Evolutionary conservation across 2,888 invertebrate genomes (phyloP).

Genomic region (Coelopa pilipes): DNA sequence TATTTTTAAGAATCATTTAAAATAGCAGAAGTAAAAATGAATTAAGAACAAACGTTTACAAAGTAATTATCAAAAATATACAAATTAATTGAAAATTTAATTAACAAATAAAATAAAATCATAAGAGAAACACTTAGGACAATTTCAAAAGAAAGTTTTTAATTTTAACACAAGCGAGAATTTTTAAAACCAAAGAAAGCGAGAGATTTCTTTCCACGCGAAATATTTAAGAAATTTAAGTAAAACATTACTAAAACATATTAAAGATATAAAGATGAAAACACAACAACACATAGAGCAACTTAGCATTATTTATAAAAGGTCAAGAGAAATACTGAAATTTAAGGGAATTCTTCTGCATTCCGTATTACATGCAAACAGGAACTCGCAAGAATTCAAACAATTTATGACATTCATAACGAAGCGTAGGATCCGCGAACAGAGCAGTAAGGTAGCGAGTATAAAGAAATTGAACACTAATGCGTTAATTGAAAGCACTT

Average conservation of each 20-base stretch:
- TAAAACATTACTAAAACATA: constrained; percentile 32
- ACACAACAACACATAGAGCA: constrained; percentile 6
- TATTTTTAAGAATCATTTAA: constrained; percentile 28
- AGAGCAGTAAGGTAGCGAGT: neutral
- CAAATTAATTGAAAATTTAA: constrained; percentile 34
- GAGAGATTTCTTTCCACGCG: constrained; percentile 44
- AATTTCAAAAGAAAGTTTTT: constrained; percentile 34
- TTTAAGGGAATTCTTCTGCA: neutral
- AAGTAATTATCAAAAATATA: constrained; percentile 33
- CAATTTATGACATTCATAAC: constrained; percentile 16
- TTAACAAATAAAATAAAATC: constrained; percentile 32
- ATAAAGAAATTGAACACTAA: neutral
- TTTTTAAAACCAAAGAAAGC: constrained; percentile 45
- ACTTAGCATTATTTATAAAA: no score
- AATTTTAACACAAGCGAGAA: constrained; percentile 43
- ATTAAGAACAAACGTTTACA: constrained; percentile 11
- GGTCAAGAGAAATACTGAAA: no score
- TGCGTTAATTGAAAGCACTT: no score
- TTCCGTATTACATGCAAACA: neutral
- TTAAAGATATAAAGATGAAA: constrained; percentile 27
- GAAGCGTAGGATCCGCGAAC: neutral
- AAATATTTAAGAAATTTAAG: constrained; percentile 25
- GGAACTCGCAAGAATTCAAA: neutral
- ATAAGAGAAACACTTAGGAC: constrained; percentile 22
- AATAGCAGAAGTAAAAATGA: constrained; percentile 15